Conservation (phyloP, 1,140 invertebrate genomes). For the Marisa cornuarietis region DNA sequence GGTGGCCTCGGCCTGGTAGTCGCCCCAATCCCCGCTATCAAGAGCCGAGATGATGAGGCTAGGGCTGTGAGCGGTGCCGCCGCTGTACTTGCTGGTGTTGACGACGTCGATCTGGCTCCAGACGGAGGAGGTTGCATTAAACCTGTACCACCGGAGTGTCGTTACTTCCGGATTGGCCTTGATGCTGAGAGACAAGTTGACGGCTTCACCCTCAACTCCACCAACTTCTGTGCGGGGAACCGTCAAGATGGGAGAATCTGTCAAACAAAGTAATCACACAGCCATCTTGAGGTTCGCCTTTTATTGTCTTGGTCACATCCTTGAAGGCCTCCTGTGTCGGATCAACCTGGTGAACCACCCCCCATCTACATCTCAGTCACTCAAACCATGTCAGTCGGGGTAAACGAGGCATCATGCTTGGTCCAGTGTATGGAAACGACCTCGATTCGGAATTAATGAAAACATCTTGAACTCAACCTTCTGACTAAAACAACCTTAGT, state of each 20-base stretch:
- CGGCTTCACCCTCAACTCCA: neutral
- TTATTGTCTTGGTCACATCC: too few species aligned
- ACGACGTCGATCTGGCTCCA: neutral
- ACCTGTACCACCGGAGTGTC: neutral
- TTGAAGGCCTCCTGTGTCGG: too few species aligned
- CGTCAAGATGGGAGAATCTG: constrained; percentile 7
- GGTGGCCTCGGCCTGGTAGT: neutral
- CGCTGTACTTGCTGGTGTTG: neutral
- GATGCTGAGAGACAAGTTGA: constrained; percentile 1
- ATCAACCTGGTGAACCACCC: too few species aligned
- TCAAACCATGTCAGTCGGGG: too few species aligned
- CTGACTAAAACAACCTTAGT: too few species aligned
- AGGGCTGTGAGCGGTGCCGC: neutral
- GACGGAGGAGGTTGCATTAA: neutral
- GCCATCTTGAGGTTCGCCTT: too few species aligned
- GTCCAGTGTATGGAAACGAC: too few species aligned
- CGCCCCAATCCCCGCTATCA: neutral
- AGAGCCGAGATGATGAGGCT: constrained; percentile 2
- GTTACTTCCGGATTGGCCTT: constrained; percentile 9
- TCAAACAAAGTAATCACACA: neutral
- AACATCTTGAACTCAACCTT: too few species aligned
- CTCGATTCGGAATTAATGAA: too few species aligned
- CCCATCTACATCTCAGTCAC: too few species aligned
- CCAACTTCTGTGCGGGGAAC: neutral
- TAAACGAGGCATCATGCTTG: too few species aligned